Conservation (phyloP, 1,140 invertebrate genomes). For the Trigoniulus corallinus region DNA sequence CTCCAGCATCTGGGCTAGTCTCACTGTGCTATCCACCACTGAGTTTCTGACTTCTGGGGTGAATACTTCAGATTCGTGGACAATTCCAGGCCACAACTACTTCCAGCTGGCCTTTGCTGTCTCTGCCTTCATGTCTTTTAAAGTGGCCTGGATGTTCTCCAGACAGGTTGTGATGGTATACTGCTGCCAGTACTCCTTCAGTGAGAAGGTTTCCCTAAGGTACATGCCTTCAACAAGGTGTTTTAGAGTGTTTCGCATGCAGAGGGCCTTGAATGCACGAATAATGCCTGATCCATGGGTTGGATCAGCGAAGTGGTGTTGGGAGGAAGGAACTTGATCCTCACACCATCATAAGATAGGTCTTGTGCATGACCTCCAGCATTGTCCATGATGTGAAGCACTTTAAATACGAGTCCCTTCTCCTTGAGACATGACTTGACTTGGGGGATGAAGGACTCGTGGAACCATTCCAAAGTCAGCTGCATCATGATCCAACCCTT, state of each 20-base stretch:
- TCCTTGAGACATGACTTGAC: conserved; percentile 8
- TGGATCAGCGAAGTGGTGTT: conserved; percentile 10
- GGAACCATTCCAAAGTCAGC: not conserved
- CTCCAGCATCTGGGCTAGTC: too few relatives aligned
- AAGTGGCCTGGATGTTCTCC: conserved; percentile 3
- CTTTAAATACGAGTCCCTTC: conserved; percentile 11
- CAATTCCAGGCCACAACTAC: too few relatives aligned
- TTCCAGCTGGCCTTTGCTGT: conserved; percentile 6
- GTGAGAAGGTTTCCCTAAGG: not conserved
- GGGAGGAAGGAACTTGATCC: conserved; percentile 6
- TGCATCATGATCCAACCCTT: not conserved
- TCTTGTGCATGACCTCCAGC: conserved; percentile 8
- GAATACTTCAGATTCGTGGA: too few relatives aligned
- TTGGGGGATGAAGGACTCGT: not conserved
- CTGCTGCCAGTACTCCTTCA: conserved; percentile 6
- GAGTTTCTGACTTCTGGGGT: conserved; percentile 3
- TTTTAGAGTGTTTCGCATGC: conserved; percentile 1
- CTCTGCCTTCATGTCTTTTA: conserved; percentile 7
- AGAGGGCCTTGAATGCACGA: conserved; percentile 7
- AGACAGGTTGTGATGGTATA: conserved; percentile 6
- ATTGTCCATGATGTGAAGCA: conserved; percentile 13
- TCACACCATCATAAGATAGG: conserved; percentile 4
- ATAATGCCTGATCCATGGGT: conserved; percentile 12
- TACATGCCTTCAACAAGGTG: conserved; percentile 5
- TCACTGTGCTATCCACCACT: conserved; percentile 3